A percentile compares a stretch with the other conserved stretches of the same genome.
Conservation (phyloP, 2,888 invertebrate species). For the Aspidapion aeneum region DNA sequence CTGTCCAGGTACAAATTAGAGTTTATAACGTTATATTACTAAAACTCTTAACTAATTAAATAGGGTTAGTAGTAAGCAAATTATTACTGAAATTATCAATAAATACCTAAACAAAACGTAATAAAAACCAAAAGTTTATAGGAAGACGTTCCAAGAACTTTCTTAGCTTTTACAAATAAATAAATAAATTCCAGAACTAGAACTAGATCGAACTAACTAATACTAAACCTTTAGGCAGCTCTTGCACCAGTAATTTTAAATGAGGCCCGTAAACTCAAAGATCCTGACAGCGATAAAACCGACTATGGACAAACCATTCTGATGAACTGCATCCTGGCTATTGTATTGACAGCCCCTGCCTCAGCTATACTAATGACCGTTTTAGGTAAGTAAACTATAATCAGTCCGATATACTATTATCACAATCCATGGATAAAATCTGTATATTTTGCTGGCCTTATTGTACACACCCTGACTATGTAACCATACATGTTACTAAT, state of each 20-base stretch:
- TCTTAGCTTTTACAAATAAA: too few species aligned
- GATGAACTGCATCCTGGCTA: constrained; percentile 76
- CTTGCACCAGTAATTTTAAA: constrained; percentile 75
- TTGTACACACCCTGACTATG: too few species aligned
- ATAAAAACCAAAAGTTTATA: not conserved
- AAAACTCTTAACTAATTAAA: not conserved
- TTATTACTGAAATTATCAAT: too few species aligned
- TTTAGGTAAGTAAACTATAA: constrained; percentile 38
- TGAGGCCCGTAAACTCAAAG: constrained; percentile 53
- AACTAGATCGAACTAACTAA: too few species aligned
- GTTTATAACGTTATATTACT: not conserved
- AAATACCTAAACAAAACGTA: not conserved
- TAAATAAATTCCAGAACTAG: too few species aligned
- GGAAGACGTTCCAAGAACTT: not conserved
- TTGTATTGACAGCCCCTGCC: constrained; percentile 78
- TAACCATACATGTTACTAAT: too few species aligned
- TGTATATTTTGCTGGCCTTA: too few species aligned
- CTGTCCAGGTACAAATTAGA: constrained; percentile 70
- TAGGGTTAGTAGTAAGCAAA: not conserved
- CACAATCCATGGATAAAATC: too few species aligned
- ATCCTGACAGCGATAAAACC: constrained; percentile 49
- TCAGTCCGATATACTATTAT: too few species aligned
- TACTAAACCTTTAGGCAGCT: constrained; percentile 76
- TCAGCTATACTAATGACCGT: constrained; percentile 80
- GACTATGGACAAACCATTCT: constrained; percentile 68